Conservation (phyloP, 1,140 invertebrate species). For the Platorchestia sp. region DNA sequence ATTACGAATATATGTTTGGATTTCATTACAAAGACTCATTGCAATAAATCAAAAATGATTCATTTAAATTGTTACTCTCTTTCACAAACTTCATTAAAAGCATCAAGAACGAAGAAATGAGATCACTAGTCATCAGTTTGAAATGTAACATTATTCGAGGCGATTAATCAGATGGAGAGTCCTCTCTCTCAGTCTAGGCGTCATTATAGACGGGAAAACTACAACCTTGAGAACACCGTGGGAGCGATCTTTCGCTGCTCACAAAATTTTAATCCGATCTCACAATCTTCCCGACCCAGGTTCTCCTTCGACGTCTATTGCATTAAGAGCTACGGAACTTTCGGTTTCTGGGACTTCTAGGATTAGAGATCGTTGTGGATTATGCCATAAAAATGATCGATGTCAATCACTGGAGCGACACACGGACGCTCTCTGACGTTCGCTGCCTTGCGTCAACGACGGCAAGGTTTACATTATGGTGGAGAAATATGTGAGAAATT, state of each 20-base stretch:
- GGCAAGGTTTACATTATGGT: not conserved
- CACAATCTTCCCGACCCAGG: not conserved
- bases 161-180: not conserved
- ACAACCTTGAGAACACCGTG: not conserved
- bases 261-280: not conserved
- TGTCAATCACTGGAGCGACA: not conserved
- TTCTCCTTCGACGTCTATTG: not conserved
- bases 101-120: not conserved
- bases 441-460: not conserved
- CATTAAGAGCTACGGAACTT: not conserved
- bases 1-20: not conserved
- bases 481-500: not conserved
- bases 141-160: not conserved
- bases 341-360: not conserved
- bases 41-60: not conserved
- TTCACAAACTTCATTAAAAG: not conserved
- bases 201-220: not conserved
- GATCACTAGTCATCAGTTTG: not conserved
- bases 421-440: not conserved
- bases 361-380: not conserved
- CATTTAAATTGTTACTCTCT: not conserved
- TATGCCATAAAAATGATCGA: not conserved
- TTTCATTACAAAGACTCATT: not conserved
- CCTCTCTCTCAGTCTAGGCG: not conserved
- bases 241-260: not conserved